Conservation (phyloP, 2,888 invertebrate genomes). For the Acheta domesticus region DNA sequence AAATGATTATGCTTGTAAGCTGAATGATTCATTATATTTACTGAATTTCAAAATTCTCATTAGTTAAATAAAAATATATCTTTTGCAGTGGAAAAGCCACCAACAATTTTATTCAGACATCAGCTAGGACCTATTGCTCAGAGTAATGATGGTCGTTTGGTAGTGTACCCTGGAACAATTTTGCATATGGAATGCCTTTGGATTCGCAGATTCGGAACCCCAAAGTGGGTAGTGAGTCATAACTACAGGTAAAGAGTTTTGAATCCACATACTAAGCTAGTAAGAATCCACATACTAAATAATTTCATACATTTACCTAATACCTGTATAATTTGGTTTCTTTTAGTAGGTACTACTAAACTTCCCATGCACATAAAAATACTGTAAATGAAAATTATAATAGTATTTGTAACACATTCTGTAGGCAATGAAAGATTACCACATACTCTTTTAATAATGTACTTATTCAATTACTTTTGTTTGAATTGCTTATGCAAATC, state of each 20-base stretch:
- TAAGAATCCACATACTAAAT: no score
- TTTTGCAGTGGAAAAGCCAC: slow-evolving; percentile 73
- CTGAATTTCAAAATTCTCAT: background rate
- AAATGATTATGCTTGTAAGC: slow-evolving; percentile 78
- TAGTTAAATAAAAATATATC: background rate
- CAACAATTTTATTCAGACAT: slow-evolving; percentile 78
- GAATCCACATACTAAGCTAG: no score
- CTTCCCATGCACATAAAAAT: no score
- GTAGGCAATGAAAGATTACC: no score
- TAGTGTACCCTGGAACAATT: slow-evolving; percentile 81
- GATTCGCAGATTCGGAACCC: slow-evolving; percentile 80
- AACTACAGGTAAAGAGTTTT: slow-evolving; percentile 53
- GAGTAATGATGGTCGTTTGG: slow-evolving; percentile 77
- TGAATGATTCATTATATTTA: background rate
- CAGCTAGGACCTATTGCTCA: slow-evolving; percentile 81
- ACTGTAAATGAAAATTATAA: no score
- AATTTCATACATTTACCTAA: no score
- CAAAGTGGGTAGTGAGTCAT: slow-evolving; percentile 76
- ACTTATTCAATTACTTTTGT: background rate
- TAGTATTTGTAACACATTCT: no score
- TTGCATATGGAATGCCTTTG: slow-evolving; percentile 86
- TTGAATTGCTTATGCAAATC: background rate
- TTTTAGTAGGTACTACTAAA: no score
- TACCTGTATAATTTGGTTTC: no score
- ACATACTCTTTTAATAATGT: no score